Base-by-base conservation (phyloP, 2,113 vertebrate species). In the Emydocephalus ijimae region DNA sequence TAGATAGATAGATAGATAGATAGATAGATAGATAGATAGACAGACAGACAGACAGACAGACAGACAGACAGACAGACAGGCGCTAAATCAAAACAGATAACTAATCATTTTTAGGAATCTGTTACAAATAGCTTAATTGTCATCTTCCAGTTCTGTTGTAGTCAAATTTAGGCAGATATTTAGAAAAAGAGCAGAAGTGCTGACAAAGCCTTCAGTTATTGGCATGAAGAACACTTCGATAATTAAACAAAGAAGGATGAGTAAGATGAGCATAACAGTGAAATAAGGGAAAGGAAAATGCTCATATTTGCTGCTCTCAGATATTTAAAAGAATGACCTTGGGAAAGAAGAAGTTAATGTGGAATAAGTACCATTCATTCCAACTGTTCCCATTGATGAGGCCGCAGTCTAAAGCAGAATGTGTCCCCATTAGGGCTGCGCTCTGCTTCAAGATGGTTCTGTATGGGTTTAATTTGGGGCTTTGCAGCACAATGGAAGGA, bases 401-500 rank as follows among this genome's bases (percentile, higher is more conserved):
- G 93, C 95, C 88, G 91, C 94, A 91, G 95, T 93, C 92, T 96
- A 96, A 93, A 56, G 64, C 8, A 9, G 34, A 94, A 95, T 97
- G 97, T 97, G 96, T 94, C 93, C 94, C 91, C 94, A 93, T 95
- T 97, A 97, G 91, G 93, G 94, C 91, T 95, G 92, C 90, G 56
- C 93, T 96, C 93, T 95, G 95, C 94, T 96, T 93, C 96, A 96
- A 95, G 94, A 50, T 64, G 96, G 89, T 91, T 96, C 96, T 92
- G 92, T 95, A 88, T 93, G 81, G 48, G 89, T 90, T 92, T 15
- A 43, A 89, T 93, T 90, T 89, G 95, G 95, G 96, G 89, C 93
- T 95, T 45, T 95, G 94, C 93, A 90, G 90, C 57, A 95, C 94
- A 96, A 94, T 91, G 95, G 97, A 97, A 95, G 89, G 92, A 85